Base-by-base conservation (phyloP, 1,140 invertebrate genomes). In the Bombus huntii region DNA sequence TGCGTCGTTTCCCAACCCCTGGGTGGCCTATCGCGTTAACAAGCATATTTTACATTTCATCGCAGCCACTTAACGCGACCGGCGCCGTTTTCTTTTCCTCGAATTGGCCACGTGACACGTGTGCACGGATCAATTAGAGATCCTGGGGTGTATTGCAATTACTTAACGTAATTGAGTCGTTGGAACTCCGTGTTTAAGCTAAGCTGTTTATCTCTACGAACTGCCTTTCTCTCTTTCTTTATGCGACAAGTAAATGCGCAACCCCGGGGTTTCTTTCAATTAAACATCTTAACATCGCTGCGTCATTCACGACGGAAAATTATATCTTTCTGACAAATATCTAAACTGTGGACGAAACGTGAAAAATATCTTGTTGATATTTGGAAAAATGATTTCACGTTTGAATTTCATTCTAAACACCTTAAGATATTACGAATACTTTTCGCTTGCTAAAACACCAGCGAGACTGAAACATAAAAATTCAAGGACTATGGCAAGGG, bases 11-110 rank as follows among this genome's bases (percentile, higher is more conserved):
- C 66, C 47, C 71, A 79, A 65, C 28, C 70, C 70, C n/a, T 37
- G 22, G 25, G 47, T 9, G 68, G 59, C 10, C 78, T 86, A 85
- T 80, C 83, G 88, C 85, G 90, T 92, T 94, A 93, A 94, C 91
- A 94, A 93, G 91, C 93, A 94, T 94, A 95, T 94, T 95, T 94
- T 93, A 95, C 93, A 93, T 95, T 94, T 94, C 92, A 95, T 94
- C 92, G 92, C 92, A 71, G 88, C 92, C 92, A 93, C 93, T 95
- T 94, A 94, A 94, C 91, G 91, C 90, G 91, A 92, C 93, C 91
- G 88, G 88, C 86, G 79, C 77, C 91, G 75, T 59, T 90, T 81
- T 59, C 80, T 62, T 71, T 82, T 57, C 37, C 57, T 8, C 65
- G 83, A 74, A 76, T 86, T 88, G 80, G 87, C 87, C 87, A 71